Conservation (phyloP, 2,113 vertebrate genomes). For the Suncus etruscus region DNA sequence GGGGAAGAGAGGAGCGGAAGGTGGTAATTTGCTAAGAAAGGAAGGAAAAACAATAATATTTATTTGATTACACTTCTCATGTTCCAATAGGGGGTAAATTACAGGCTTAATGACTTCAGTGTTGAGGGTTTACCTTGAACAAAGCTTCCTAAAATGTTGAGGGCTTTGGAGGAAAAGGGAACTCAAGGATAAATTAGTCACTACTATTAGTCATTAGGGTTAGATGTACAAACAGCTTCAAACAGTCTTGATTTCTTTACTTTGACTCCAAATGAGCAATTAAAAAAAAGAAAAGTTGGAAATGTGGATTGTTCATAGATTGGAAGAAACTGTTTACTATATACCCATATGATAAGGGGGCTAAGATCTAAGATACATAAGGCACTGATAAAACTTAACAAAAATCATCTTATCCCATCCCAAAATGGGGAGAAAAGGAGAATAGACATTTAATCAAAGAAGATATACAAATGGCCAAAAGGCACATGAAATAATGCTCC, state of each 20-base stretch:
- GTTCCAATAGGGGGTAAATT: slow-evolving; percentile 79
- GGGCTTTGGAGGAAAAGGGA: slow-evolving; percentile 46
- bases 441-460: no score
- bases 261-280: not conserved
- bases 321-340: no score
- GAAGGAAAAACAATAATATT: slow-evolving; percentile 83
- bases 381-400: no score
- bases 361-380: no score
- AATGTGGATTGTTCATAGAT: not conserved
- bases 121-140: slow-evolving; percentile 60
- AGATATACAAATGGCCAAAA: no score
- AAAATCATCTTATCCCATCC: no score
- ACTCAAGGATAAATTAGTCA: slow-evolving; percentile 4
- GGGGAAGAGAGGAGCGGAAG: slow-evolving; percentile 62
- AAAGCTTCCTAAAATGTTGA: slow-evolving; percentile 63
- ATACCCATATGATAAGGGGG: no score
- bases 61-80: slow-evolving; percentile 80
- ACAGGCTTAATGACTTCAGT: slow-evolving; percentile 74
- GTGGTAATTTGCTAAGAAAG: slow-evolving; percentile 83
- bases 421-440: no score
- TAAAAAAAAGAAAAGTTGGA: not conserved
- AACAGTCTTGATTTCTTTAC: not conserved
- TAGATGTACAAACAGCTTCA: not conserved
- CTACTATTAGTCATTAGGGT: not conserved
- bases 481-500: no score